These are phyloP conservation scores for Craniophora ligustri DNA, from an alignment of 2,888 invertebrate genomes.

Conservation along the genomic window DNA sequence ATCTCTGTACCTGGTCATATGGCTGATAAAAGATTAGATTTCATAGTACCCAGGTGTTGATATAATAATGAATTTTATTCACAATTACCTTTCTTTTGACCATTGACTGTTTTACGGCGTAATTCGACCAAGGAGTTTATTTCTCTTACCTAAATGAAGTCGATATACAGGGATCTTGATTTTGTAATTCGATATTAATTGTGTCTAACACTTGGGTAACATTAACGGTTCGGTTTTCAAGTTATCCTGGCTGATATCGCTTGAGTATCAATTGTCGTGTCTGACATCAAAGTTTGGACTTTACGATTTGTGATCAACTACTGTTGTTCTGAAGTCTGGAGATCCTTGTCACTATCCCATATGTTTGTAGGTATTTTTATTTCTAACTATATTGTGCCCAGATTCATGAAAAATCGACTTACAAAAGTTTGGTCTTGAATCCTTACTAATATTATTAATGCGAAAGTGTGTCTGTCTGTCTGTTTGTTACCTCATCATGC, in stretches of 20 bases:
- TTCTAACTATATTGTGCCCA: no score
- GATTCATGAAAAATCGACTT: no score
- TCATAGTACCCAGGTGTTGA: slow-evolving; percentile 58
- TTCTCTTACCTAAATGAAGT: slow-evolving; percentile 12
- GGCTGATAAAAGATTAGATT: slow-evolving; percentile 59
- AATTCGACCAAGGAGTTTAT: slow-evolving; percentile 61
- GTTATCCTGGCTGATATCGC: slow-evolving; percentile 15
- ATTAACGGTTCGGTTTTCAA: slow-evolving; percentile 6
- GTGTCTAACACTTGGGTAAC: background rate
- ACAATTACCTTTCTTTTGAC: slow-evolving; percentile 53
- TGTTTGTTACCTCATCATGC: no score
- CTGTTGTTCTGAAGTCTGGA: no score
- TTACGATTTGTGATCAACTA: background rate
- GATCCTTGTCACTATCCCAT: no score
- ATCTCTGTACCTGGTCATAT: slow-evolving; percentile 45
- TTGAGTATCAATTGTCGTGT: background rate
- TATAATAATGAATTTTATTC: slow-evolving; percentile 57
- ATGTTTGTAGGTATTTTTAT: no score
- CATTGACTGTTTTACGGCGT: slow-evolving; percentile 57
- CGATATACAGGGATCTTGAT: slow-evolving; percentile 30
- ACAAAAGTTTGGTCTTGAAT: no score
- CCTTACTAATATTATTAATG: no score
- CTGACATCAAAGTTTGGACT: background rate
- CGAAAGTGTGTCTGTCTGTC: no score
- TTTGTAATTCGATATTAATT: slow-evolving; percentile 43